Evolutionary conservation across 2,888 invertebrate species (phyloP).

Genomic region (Marronus borbonicus): DNA sequence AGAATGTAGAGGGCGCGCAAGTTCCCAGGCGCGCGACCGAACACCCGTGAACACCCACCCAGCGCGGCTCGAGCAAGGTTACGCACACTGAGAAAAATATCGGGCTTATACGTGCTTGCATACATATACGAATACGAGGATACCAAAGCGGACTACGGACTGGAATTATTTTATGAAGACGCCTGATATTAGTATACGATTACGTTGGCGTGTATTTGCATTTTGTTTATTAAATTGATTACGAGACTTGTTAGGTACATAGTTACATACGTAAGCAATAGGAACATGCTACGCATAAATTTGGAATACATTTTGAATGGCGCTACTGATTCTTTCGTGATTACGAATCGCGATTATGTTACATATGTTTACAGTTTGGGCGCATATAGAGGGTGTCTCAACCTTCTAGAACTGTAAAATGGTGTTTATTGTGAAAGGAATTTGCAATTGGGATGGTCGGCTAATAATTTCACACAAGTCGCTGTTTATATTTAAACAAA

Average conservation of each 20-base stretch:
- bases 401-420: too few species aligned
- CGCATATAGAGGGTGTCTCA: too few species aligned
- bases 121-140: not conserved
- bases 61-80: conserved; percentile 52
- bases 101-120: conserved; percentile 11
- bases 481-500: too few species aligned
- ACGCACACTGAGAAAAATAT: conserved; percentile 39
- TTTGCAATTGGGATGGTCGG: too few species aligned
- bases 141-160: not conserved
- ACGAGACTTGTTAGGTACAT: not conserved
- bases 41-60: conserved; percentile 53
- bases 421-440: too few species aligned
- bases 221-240: conserved; percentile 14
- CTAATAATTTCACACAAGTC: too few species aligned
- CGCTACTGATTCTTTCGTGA: too few species aligned
- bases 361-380: too few species aligned
- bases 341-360: too few species aligned
- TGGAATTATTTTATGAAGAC: conserved; percentile 32
- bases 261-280: not conserved
- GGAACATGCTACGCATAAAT: not conserved
- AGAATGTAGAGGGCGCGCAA: conserved; percentile 52
- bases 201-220: not conserved
- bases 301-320: not conserved
- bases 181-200: conserved; percentile 18
- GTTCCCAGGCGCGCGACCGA: conserved; percentile 53